Evolutionary conservation across 2,888 invertebrate species (phyloP).

Genomic region (Yponomeuta cagnagella): DNA sequence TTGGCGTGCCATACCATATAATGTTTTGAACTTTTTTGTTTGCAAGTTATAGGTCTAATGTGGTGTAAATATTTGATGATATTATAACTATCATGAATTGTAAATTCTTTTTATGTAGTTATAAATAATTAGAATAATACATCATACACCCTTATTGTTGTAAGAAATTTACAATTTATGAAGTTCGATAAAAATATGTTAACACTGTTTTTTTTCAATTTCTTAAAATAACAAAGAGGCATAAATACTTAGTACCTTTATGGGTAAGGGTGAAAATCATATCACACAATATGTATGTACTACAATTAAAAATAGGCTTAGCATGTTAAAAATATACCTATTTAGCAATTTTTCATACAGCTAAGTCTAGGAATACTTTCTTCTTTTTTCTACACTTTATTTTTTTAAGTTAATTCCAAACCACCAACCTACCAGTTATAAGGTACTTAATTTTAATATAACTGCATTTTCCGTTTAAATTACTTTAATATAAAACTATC

Average conservation of each 20-base stretch:
- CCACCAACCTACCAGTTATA: slow-evolving; percentile 6
- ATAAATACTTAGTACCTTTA: slow-evolving; percentile 14
- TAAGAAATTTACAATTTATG: slow-evolving; percentile 31
- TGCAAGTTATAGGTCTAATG: slow-evolving; percentile 21
- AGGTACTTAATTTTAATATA: slow-evolving; percentile 13
- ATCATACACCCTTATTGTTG: slow-evolving; percentile 71
- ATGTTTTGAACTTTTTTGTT: neutral
- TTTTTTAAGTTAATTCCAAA: neutral
- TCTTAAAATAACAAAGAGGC: slow-evolving; percentile 25
- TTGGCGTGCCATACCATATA: slow-evolving; percentile 18
- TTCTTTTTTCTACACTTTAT: neutral
- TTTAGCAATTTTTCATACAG: neutral
- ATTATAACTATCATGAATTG: slow-evolving; percentile 49
- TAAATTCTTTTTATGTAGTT: slow-evolving; percentile 41
- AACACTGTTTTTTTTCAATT: slow-evolving; percentile 24
- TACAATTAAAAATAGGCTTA: neutral
- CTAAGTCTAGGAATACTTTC: neutral
- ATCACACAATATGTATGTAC: slow-evolving; percentile 44
- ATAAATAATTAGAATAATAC: slow-evolving; percentile 20
- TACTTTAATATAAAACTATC: slow-evolving; percentile 4
- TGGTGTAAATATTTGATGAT: slow-evolving; percentile 59
- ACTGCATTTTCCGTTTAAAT: neutral
- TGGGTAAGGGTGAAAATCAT: slow-evolving; percentile 47
- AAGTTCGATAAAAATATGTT: slow-evolving; percentile 9
- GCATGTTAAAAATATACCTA: neutral